Percentiles rank a stretch among this genome's conserved stretches.
Evolutionary conservation across 2,888 invertebrate species (phyloP).

Genomic region (Lycocerus yunnanus): DNA sequence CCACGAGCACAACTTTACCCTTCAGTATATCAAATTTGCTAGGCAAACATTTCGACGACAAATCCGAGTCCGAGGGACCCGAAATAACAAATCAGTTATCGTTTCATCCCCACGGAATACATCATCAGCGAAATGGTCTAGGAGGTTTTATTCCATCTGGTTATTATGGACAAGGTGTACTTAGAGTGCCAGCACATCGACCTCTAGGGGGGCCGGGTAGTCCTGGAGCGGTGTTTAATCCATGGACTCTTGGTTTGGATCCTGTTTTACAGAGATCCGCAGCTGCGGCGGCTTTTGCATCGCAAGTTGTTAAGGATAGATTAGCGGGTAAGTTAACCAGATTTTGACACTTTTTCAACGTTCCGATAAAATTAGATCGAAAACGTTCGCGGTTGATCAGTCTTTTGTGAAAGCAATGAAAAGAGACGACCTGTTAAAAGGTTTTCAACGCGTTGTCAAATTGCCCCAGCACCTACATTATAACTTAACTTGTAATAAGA

Average conservation of each 20-base stretch:
- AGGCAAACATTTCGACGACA: slow-evolving; percentile 75
- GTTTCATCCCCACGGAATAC: slow-evolving; percentile 44
- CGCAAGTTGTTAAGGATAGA: slow-evolving; percentile 82
- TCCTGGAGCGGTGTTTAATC: slow-evolving; percentile 55
- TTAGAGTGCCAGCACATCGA: slow-evolving; percentile 82
- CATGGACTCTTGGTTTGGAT: slow-evolving; percentile 61
- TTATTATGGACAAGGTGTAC: slow-evolving; percentile 70
- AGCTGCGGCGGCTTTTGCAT: slow-evolving; percentile 75
- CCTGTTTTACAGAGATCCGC: slow-evolving; percentile 68
- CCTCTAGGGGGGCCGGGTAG: slow-evolving; percentile 63
- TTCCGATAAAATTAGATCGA: background rate
- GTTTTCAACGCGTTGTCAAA: slow-evolving; percentile 27
- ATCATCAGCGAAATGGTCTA: slow-evolving; percentile 46
- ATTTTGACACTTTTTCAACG: background rate
- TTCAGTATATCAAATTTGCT: slow-evolving; percentile 83
- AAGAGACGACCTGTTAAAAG: background rate
- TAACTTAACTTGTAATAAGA: slow-evolving; percentile 26
- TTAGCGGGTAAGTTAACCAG: slow-evolving; percentile 71
- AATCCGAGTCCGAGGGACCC: slow-evolving; percentile 50
- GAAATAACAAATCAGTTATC: slow-evolving; percentile 42
- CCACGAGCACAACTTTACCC: slow-evolving; percentile 65
- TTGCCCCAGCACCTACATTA: slow-evolving; percentile 19
- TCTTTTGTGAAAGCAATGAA: background rate
- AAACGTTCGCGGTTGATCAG: background rate
- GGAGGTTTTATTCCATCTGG: slow-evolving; percentile 53